phyloP scores from a whole-genome alignment of 2,888 invertebrate species.

The Heliconius cydno region DNA sequence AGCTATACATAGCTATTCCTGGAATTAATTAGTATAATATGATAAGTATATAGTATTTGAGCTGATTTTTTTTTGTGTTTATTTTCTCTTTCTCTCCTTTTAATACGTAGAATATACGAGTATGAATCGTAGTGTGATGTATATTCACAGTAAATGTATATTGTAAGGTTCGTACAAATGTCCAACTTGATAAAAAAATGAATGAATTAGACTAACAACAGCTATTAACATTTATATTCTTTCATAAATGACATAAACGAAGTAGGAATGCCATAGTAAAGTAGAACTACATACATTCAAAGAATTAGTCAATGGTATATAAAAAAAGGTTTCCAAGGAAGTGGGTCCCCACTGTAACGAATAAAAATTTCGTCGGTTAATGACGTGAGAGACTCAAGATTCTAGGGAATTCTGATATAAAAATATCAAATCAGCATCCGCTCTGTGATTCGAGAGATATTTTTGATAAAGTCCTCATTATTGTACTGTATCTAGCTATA shows the following conservation, averaged over 20 bases:
- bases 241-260: neutral
- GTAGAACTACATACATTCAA: neutral
- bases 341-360: slow-evolving; percentile 5
- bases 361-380: slow-evolving; percentile 16
- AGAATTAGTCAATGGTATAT: neutral
- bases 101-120: too few relatives aligned
- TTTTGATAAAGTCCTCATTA: neutral
- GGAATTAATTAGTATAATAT: neutral
- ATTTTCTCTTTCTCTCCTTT: too few relatives aligned
- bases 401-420: neutral
- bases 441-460: neutral
- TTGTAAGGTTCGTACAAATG: neutral
- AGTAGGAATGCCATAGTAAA: neutral
- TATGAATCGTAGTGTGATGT: too few relatives aligned
- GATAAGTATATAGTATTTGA: neutral
- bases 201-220: neutral
- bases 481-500: neutral
- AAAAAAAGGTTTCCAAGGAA: slow-evolving; percentile 15
- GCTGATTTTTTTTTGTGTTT: neutral
- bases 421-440: slow-evolving; percentile 3
- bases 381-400: neutral
- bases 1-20: neutral
- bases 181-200: neutral
- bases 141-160: neutral
- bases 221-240: neutral